Evolutionary conservation across 2,797 vertebrate species (phyloP).

Genomic region (Pithecia hirsuta): DNA sequence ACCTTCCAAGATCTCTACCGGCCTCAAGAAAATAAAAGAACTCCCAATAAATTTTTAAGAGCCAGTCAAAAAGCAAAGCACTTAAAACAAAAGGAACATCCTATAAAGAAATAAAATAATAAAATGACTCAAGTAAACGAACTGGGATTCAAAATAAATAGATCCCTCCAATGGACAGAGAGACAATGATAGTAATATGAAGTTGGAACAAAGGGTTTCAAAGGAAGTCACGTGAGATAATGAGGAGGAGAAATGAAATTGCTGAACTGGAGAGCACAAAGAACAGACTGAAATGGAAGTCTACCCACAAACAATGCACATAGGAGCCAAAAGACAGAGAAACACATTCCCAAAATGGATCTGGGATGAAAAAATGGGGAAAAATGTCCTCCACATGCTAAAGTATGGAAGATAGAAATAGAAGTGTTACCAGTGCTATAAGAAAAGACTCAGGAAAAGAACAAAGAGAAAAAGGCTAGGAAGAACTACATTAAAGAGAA

Average conservation of each 20-base stretch:
- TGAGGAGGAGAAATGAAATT: rapidly evolving
- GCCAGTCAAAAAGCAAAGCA: too few relatives aligned
- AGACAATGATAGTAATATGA: rapidly evolving
- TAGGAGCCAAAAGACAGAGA: rapidly evolving
- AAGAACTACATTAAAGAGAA: not conserved
- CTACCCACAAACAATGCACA: rapidly evolving
- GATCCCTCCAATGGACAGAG: rapidly evolving
- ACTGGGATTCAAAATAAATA: not conserved
- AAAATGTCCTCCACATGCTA: too few relatives aligned
- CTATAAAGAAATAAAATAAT: not conserved
- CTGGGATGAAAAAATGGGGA: rapidly evolving
- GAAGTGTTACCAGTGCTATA: rapidly evolving
- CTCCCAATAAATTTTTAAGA: not conserved
- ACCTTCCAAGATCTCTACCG: rapidly evolving
- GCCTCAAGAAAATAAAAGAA: not conserved
- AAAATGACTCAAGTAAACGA: rapidly evolving
- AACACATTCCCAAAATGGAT: not conserved
- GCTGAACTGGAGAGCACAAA: rapidly evolving
- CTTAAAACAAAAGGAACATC: not conserved
- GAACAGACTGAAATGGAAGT: rapidly evolving
- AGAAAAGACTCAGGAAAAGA: not conserved
- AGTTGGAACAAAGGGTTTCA: rapidly evolving
- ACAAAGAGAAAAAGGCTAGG: not conserved
- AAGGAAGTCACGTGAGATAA: rapidly evolving
- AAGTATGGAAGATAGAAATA: not conserved